phyloP scores from a whole-genome alignment of 2,113 vertebrate genomes.

The Protobothrops mucrosquamatus region DNA sequence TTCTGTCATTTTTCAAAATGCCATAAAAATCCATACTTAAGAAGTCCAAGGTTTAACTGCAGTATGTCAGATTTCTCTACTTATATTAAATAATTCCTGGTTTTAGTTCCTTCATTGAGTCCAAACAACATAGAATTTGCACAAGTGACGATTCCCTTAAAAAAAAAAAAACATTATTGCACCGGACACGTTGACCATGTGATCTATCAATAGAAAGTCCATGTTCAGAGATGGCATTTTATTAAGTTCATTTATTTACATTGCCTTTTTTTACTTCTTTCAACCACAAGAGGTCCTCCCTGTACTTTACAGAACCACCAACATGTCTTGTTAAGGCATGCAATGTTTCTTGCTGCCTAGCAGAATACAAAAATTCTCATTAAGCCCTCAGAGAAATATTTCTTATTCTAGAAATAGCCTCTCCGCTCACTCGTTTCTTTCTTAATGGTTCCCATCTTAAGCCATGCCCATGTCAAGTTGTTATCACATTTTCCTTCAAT shows the following conservation, averaged over 20 bases:
- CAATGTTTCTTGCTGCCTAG: background rate
- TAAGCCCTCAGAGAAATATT: no score
- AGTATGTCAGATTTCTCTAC: background rate
- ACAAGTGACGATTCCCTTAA: background rate
- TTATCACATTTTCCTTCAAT: no score
- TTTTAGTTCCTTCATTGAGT: background rate
- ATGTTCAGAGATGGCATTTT: background rate
- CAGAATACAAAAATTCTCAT: background rate
- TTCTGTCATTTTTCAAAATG: background rate
- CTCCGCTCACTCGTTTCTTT: no score
- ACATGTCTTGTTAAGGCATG: no score
- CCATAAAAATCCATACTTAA: background rate
- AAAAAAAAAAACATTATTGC: background rate
- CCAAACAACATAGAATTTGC: background rate
- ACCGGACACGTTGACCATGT: background rate
- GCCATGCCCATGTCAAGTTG: no score
- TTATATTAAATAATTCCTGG: background rate
- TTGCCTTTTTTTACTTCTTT: background rate
- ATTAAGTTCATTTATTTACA: background rate
- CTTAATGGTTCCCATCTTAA: no score
- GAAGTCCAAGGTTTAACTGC: background rate
- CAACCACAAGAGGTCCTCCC: background rate
- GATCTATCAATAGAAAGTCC: background rate
- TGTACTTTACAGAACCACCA: background rate
- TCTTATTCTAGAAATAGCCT: no score